phyloP scores from a whole-genome alignment of 2,888 invertebrate species.

The Papilio gigon region DNA sequence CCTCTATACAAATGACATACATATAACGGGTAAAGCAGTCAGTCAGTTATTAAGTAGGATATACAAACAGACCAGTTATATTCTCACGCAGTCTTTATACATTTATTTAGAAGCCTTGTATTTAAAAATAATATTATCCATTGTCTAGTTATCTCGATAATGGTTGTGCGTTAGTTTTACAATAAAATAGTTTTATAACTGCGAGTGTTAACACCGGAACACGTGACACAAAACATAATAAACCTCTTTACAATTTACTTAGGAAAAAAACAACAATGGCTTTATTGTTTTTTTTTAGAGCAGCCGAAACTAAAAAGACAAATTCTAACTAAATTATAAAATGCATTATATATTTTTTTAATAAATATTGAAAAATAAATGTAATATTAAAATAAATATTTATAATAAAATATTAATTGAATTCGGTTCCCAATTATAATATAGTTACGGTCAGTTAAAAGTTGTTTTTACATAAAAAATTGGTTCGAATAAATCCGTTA shows the following conservation, averaged over 20 bases:
- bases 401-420: too few species aligned
- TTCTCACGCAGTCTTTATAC: slow-evolving; percentile 46
- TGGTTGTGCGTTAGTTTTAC: slow-evolving; percentile 69
- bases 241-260: not conserved
- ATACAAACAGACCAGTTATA: slow-evolving; percentile 1
- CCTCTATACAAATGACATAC: not conserved
- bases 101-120: slow-evolving; percentile 44
- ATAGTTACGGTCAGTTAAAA: not conserved
- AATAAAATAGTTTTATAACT: slow-evolving; percentile 41
- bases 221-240: not conserved
- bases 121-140: slow-evolving; percentile 40
- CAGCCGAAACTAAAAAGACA: not conserved
- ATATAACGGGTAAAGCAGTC: slow-evolving; percentile 22
- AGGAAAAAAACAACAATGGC: not conserved
- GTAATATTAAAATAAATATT: too few species aligned
- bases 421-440: not conserved
- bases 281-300: not conserved
- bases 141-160: slow-evolving; percentile 51
- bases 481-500: slow-evolving; percentile 17
- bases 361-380: not conserved
- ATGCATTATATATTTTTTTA: not conserved
- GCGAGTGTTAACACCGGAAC: too few species aligned
- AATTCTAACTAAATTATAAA: not conserved
- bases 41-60: slow-evolving; percentile 17
- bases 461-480: not conserved